Percentiles rank a stretch among this genome's conserved stretches.
phyloP scores from a whole-genome alignment of 2,888 invertebrate genomes.

The Dasysyrphus tricinctus region DNA sequence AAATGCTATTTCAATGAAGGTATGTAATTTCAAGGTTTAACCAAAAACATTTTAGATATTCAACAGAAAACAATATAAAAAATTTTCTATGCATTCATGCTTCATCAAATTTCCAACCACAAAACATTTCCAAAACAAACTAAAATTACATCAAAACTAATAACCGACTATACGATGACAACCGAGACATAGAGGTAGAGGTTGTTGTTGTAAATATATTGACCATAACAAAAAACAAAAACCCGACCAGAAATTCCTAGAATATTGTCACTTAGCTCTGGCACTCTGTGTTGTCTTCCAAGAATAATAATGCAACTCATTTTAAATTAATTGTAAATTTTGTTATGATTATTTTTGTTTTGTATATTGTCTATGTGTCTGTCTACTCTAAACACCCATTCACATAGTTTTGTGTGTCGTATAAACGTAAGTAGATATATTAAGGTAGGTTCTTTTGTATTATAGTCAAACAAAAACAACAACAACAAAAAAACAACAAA shows the following conservation, averaged over 20 bases:
- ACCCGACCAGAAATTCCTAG: constrained; percentile 17
- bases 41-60: not conserved
- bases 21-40: not conserved
- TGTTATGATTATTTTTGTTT: constrained; percentile 19
- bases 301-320: constrained; percentile 55
- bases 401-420: not conserved
- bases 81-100: not conserved
- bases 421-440: not conserved
- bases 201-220: not conserved
- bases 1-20: no score
- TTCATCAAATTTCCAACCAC: not conserved
- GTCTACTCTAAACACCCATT: constrained; percentile 25
- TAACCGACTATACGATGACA: not conserved
- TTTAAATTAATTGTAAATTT: constrained; percentile 54
- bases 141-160: constrained; percentile 10
- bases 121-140: constrained; percentile 29
- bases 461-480: not conserved
- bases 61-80: no score
- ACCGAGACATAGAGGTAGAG: not conserved
- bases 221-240: not conserved
- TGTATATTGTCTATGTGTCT: constrained; percentile 22
- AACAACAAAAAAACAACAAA: not conserved
- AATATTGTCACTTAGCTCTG: constrained; percentile 16
- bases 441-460: constrained; percentile 20
- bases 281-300: constrained; percentile 17